These are phyloP conservation scores for Diplazon laetatorius DNA, from an alignment of 2,888 invertebrate genomes.

Conservation along the genomic window DNA sequence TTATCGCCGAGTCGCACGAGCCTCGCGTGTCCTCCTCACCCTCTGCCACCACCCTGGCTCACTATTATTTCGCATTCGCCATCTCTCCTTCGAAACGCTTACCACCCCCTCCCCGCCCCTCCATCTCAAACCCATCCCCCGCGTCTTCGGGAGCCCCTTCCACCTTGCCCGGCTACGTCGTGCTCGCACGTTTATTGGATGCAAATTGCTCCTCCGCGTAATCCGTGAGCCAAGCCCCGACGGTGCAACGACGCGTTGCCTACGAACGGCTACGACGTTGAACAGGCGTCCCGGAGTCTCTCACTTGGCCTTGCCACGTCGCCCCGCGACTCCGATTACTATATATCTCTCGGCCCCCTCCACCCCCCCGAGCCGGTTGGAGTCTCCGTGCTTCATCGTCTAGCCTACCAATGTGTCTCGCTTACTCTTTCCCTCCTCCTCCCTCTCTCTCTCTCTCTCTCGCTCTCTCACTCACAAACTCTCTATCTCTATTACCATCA, in stretches of 20 bases:
- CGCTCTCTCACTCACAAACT: neutral
- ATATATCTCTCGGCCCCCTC: slow-evolving; percentile 49
- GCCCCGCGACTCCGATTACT: slow-evolving; percentile 35
- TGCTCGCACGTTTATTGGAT: slow-evolving; percentile 50
- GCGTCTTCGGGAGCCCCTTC: neutral
- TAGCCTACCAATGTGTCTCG: slow-evolving; percentile 32
- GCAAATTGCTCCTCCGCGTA: slow-evolving; percentile 44
- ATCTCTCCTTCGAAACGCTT: neutral
- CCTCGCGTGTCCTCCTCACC: slow-evolving; percentile 22
- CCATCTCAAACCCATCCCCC: no score
- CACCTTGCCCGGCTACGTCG: slow-evolving; percentile 5
- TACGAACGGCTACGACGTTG: slow-evolving; percentile 11
- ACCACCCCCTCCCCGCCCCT: neutral
- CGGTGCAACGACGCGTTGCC: slow-evolving; percentile 22
- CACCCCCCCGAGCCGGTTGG: slow-evolving; percentile 13
- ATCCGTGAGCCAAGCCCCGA: slow-evolving; percentile 35
- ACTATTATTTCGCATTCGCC: slow-evolving; percentile 9
- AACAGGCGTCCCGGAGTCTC: neutral
- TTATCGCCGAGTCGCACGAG: slow-evolving; percentile 14
- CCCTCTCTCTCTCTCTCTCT: no score
- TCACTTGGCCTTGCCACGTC: slow-evolving; percentile 23
- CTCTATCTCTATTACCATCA: slow-evolving; percentile 44
- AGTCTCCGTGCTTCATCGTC: slow-evolving; percentile 25
- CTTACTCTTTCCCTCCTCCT: neutral
- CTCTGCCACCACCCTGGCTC: slow-evolving; percentile 5